phyloP scores from a whole-genome alignment of 2,113 vertebrate species.

The Ptilonorhynchus violaceus region DNA sequence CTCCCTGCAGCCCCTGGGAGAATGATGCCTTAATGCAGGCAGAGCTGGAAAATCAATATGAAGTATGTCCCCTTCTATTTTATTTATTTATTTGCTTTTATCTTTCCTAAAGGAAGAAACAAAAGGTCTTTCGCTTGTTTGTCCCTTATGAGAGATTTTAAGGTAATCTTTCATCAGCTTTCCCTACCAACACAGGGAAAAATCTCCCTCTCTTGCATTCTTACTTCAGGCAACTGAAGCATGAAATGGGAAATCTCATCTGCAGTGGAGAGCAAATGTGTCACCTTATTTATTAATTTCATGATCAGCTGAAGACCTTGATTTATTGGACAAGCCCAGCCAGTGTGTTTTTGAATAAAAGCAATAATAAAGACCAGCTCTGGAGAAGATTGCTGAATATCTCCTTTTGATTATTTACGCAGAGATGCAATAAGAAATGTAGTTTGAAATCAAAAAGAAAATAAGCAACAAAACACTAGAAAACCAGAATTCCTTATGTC shows the following conservation, averaged over 20 bases:
- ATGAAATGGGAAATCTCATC: slow-evolving; percentile 73
- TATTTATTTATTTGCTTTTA: slow-evolving; percentile 1
- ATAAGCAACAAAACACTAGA: neutral
- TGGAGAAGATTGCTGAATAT: neutral
- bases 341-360: neutral
- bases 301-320: neutral
- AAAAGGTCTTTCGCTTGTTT: slow-evolving; percentile 1
- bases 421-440: neutral
- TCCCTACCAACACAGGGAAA: slow-evolving; percentile 3
- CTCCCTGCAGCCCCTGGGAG: slow-evolving; percentile 11
- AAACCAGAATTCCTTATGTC: neutral
- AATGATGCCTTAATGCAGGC: slow-evolving; percentile 38
- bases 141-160: slow-evolving; percentile 50
- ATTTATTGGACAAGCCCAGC: neutral
- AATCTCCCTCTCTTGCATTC: neutral
- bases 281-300: slow-evolving; percentile 64
- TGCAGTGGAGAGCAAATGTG: slow-evolving; percentile 42
- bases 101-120: neutral
- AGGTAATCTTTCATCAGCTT: slow-evolving; percentile 64
- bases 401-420: neutral
- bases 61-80: slow-evolving; percentile 24
- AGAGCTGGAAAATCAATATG: slow-evolving; percentile 43
- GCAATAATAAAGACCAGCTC: neutral
- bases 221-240: slow-evolving; percentile 62
- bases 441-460: neutral